Evolutionary conservation across 2,888 invertebrate species (phyloP).

Genomic region (Acronicta aceris): DNA sequence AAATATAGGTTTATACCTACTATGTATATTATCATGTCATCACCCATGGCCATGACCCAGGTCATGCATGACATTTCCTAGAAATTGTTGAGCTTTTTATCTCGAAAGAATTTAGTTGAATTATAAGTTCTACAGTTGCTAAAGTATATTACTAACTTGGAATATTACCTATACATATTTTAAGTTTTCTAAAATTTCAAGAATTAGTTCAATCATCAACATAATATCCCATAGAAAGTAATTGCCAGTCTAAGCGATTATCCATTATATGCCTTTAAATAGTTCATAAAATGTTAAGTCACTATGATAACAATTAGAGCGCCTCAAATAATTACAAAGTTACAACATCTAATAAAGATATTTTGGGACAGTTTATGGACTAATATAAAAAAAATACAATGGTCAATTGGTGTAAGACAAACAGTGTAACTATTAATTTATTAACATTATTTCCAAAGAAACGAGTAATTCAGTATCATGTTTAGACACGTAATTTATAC

Average conservation of each 20-base stretch:
- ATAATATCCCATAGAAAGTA: slow-evolving; percentile 35
- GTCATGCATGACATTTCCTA: too few relatives aligned
- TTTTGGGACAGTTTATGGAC: background rate
- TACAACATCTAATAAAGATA: slow-evolving; percentile 14
- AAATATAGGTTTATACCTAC: too few relatives aligned
- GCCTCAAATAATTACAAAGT: slow-evolving; percentile 25
- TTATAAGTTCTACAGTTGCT: background rate
- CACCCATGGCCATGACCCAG: too few relatives aligned
- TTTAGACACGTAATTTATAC: too few relatives aligned
- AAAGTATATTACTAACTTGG: slow-evolving; percentile 12
- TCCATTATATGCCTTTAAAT: slow-evolving; percentile 41
- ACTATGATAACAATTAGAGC: slow-evolving; percentile 50
- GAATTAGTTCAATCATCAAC: slow-evolving; percentile 2
- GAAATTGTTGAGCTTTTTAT: too few relatives aligned
- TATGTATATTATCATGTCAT: too few relatives aligned
- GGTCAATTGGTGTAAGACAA: too few relatives aligned
- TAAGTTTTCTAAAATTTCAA: background rate
- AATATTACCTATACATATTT: background rate
- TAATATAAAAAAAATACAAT: too few relatives aligned
- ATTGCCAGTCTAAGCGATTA: slow-evolving; percentile 22
- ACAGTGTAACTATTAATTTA: too few relatives aligned
- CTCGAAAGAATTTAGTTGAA: background rate
- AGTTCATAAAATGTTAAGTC: slow-evolving; percentile 53
- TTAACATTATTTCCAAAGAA: too few relatives aligned
- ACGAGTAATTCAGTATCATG: too few relatives aligned